Evolutionary conservation across 2,113 vertebrate species (phyloP), one percentile per base, ranked within the genome.

Genomic region (Penelope pileata): DNA sequence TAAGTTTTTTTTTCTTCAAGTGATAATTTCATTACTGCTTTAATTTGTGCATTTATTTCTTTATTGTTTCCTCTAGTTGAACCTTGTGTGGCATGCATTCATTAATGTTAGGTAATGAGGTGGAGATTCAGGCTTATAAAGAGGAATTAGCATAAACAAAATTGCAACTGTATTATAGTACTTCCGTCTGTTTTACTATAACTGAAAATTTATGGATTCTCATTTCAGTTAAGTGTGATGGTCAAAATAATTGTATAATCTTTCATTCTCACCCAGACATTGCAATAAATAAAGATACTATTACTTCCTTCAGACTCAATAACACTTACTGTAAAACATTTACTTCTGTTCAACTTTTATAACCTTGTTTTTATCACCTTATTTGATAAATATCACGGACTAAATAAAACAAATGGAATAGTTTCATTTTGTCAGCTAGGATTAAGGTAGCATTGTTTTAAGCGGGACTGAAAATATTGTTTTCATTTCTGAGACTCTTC

Each of bases 31-130:
- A 82, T 86, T 80, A 45, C 76, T 82, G 53, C 85, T 92, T 92
- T 93, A 88, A 26, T 90, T 80, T 91, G 53, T 86, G 69, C 76
- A 92, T 81, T 90, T 95, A 91, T 91, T 95, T 96, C 70, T 95
- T 97, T 95, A 88, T 70, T 95, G 29, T 92, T 92, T 94, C 89
- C 81, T 56, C 92, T 84, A 94, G 91, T 53, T 94, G 86, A 88
- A 90, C 85, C 84, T 97, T 95, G 40, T 84, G 82, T 95, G 95
- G 60, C 78, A 90, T 91, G 87, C 95, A 91, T 90, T 97, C 95
- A 97, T 97, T 97, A 97, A 96, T 92, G 90, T 59, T 77, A 97
- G 77, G 86, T 96, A 98, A 96, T 96, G 90, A 97, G 63, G 90
- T 96, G 86, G 86, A 96, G 91, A 93, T 94, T 88, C 81, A 95